Base-by-base conservation (phyloP, 1,140 invertebrate species). In the Drosophila repleta region DNA sequence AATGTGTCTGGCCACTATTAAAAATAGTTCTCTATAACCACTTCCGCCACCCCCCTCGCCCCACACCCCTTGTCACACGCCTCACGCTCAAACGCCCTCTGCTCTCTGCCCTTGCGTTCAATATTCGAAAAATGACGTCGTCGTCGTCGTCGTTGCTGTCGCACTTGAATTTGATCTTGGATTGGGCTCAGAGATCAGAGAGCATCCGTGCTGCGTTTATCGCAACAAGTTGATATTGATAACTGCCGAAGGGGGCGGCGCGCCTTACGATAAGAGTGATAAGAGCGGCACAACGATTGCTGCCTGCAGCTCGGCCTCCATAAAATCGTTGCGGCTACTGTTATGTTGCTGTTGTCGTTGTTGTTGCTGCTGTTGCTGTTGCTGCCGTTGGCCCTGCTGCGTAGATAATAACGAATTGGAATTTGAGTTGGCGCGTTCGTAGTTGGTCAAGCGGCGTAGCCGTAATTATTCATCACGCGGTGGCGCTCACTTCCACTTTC, bases 141-240 rank as follows among this genome's bases (percentile, higher is more conserved):
- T 37, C 51, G 51, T 53, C 51, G 18, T 41, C 29, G 29, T 29
- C 29, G 24, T 26, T 26, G 3, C n/a, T 53, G 11, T n/a, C 11
- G 53, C 39, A 43, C 37, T 56, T 26, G n/a, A 18, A 13, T 64
- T 53, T 53, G 60, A 48, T 63, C 58, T 53, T 45, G 3, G 15
- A 6, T 17, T 43, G 8, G 4, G 21, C 8, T 10, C 37, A 43
- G n/a, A 24, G 60, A 64, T 41, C 51, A 49, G 35, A 64, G 60
- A 64, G 61, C 67, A 64, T 57, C 68, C 49, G 35, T 49, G 4
- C 29, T n/a, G 7, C 26, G n/a, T 32, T 39, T 57, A 71, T 71
- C 63, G 76, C 76, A 79, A 79, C 76, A 79, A 79, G 76, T 79
- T 76, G 74, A 68, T 76, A 60, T 41, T 64, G 67, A 69, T 64